Base-by-base conservation (phyloP, 2,888 invertebrate species). In the Sclerodermus sp. region DNA sequence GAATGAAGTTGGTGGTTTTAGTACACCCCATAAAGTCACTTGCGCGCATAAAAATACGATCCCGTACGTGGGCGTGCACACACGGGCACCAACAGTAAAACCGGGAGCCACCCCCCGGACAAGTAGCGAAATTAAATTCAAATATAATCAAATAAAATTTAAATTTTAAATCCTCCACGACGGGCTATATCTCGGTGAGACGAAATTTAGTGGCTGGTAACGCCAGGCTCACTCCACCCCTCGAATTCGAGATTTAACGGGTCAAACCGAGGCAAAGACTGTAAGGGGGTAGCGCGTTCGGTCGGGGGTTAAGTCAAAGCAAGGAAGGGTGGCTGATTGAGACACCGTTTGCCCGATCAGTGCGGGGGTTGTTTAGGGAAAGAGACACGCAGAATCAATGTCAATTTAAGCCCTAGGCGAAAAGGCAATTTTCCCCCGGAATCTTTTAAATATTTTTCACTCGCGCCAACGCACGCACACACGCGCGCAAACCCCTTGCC, bases 71-170 rank as follows among this genome's bases (percentile, higher is more conserved):
- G 23, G 23, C 23, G 23, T 23, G 8, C 23, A 23, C 23, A 23
- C 23, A 23, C 23, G 8, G 4, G 8, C 23, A 23, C 23, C 4
- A 23, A 23, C 3, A 23, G 23, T 23, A 23, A 23, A 23, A 23
- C 23, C 23, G 8, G 23, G 23, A 23, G 23, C 23, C 23, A 23
- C 23, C 23, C 23, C 23, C 23, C 34, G 34, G 4, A 34, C 34
- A n/a, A 34, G 34, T 34, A 34, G 13, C 12, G 34, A 34, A 34
- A 77, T 77, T 74, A 74, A 74, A 77, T 77, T 77, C 76, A 77
- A 77, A 77, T 77, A 76, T 77, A 77, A 77, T 77, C 77, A 77
- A 77, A 77, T 77, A 77, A 77, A 77, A 77, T 77, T 76, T 77
- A 71, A 77, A 77, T 74, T 77, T 77, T 71, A 77, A 77, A 77